A percentile compares a stretch with the other conserved stretches of the same genome.
Conservation (phyloP, 1,140 invertebrate species). For the fruit fly (Drosophila melanogaster) region Release_6_plus_ISO1_MT NT_033779.5:19729501-19730000, state of each 20-base stretch:
- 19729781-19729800: slow-evolving; percentile 97
- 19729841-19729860: slow-evolving; percentile 99
- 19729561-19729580: slow-evolving; percentile 96
- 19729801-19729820: slow-evolving; percentile 99
- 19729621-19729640: slow-evolving; percentile 98
- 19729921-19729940: slow-evolving; percentile 99
- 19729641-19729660: slow-evolving; percentile 94
- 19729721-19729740: slow-evolving; percentile 96
- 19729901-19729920: slow-evolving; percentile 99
- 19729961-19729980: slow-evolving; percentile 99
- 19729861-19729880: slow-evolving; percentile 99
- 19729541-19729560: slow-evolving; percentile 99
- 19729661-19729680: background rate
- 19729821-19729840: slow-evolving; percentile 99
- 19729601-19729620: slow-evolving; percentile 99
- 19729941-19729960: slow-evolving; percentile 99
- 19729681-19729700: background rate
- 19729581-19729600: slow-evolving; percentile 99
- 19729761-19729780: slow-evolving; percentile 99
- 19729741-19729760: slow-evolving; percentile 98
- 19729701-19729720: slow-evolving; percentile 66
- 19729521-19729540: slow-evolving; percentile 87
- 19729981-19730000: slow-evolving; percentile 98
- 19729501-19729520: background rate
- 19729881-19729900: slow-evolving; percentile 98